Base-by-base conservation (phyloP, 2,888 invertebrate genomes). In the Athalia cordata region DNA sequence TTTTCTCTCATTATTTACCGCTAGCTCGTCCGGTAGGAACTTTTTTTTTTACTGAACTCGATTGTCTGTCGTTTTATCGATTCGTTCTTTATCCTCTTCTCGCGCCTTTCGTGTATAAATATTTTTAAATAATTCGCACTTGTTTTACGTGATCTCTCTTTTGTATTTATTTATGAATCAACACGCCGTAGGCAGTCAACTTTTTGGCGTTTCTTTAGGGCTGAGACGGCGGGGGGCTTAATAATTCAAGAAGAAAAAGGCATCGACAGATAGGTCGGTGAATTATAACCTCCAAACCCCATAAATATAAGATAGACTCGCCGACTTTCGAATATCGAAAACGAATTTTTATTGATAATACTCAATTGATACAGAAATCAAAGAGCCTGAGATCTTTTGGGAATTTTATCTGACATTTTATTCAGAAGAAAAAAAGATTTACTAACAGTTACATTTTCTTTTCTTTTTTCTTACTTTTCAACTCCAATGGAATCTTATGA, bases 281-380 rank as follows among this genome's bases (percentile, higher is more conserved):
- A 72, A 70, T 57, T 59, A 72, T 72, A 72, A 72, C 70, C 70
- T 72, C 43, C 6, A 52, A 13, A 45, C n/a, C n/a, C 52, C 29
- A 15, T 29, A 29, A 29, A 29, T 29, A 29, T 29, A 29, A 29
- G 2, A 7, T 29, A n/a, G n/a, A 47, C 15, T 52, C 1, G 5
- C 7, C n/a, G n/a, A 5, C 3, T 11, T 6, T 8, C 11, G 13
- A 52, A 29, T 0, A 3, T 13, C 9, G 55, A 11, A 4, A n/a
- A 55, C 4, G 7, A 29, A 29, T 29, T 29, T 29, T 29, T 29
- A 29, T 29, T 29, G 29, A 29, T 2, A 29, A 29, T 29, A 29
- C 1, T 29, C 29, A 29, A 29, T 29, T 29, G 29, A 29, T 29
- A 2, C 0, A 29, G 29, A 29, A 29, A 29, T 29, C 29, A 29